Evolutionary conservation across 2,113 vertebrate species (phyloP).

Genomic region (Dasyornis broadbenti): DNA sequence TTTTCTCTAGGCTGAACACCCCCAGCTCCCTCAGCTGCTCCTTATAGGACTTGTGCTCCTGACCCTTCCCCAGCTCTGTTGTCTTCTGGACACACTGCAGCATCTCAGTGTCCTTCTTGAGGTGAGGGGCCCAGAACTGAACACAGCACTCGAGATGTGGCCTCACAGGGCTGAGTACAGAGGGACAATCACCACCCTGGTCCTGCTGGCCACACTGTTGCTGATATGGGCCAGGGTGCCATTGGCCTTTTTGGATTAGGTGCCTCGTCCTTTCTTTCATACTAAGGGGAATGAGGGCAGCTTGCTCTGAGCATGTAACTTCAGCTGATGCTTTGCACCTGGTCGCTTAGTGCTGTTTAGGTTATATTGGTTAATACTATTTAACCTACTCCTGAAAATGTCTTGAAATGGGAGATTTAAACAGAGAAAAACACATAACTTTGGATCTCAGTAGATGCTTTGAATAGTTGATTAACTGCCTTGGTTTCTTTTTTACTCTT

Average conservation of each 20-base stretch:
- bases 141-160: not conserved
- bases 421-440: not conserved
- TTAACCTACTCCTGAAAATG: not conserved
- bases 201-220: not conserved
- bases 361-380: not conserved
- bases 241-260: not conserved
- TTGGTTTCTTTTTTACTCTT: not conserved
- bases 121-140: not conserved
- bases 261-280: not conserved
- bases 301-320: not conserved
- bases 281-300: not conserved
- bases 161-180: too few species aligned
- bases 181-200: accelerated
- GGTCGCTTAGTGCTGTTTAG: not conserved
- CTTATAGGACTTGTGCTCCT: not conserved
- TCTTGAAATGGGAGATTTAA: not conserved
- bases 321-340: not conserved
- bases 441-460: not conserved
- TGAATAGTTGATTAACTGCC: not conserved
- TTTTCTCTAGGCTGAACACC: not conserved
- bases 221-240: not conserved
- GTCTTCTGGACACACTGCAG: accelerated
- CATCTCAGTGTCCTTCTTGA: not conserved
- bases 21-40: not conserved
- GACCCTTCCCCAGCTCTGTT: accelerated